Evolutionary conservation across 1,140 invertebrate genomes (phyloP), one percentile per base, ranked within the genome.

Genomic region (Zaprionus capensis): DNA sequence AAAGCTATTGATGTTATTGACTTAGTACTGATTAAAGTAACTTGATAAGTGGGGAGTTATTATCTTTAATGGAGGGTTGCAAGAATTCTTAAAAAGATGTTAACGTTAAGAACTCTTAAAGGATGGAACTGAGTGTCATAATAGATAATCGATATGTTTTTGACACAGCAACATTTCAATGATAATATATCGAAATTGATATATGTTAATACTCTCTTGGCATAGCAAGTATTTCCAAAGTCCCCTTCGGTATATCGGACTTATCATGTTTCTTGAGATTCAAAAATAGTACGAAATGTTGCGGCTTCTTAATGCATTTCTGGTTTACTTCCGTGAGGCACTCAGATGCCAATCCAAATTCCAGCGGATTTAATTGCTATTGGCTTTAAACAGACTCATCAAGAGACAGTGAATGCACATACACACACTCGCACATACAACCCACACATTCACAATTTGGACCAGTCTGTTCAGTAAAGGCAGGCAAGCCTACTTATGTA

Each of bases 311-410:
- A 71, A 64, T 56, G 69, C 22, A 59, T 5, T 59, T 59, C 15
- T 41, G 2, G 14, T 59, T 44, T 11, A 66, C 38, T 71, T 71
- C 70, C 62, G 70, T 67, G 44, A 44, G 24, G 5, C 24, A 49
- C 56, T 61, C 34, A 36, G 56, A 73, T 58, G 24, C 38, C 58
- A 69, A 57, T 53, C 26, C 28, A 26, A 65, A 71, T 71, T 65
- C 44, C 66, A 63, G 53, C 5, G 28, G 17, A 49, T 58, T 58
- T 71, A 64, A 76, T 76, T 57, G 44, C 31, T 71, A 71, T 71
- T 71, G 31, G 44, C 53, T 64, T 65, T 71, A 17, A 57, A 56
- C 68, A 62, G 44, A 31, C 15, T 36, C 31, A 61, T 20, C 44
- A 20, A 49, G 14, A 36, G 44, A 66, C 46, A 69, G 17, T 34